Evolutionary conservation across 2,888 invertebrate genomes (phyloP).

Genomic region (Caenorhabditis sp.): DNA sequence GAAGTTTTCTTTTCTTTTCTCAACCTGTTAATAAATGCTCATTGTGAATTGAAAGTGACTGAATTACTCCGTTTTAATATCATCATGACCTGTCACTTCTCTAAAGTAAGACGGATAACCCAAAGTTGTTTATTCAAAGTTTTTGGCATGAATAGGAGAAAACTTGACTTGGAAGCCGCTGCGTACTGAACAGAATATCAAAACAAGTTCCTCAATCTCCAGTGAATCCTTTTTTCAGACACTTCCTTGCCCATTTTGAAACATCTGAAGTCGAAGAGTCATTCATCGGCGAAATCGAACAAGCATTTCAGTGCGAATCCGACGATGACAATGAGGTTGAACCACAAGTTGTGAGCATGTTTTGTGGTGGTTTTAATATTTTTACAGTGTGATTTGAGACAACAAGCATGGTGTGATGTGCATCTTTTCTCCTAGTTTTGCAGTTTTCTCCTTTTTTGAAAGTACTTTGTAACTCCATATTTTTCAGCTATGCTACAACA

Average conservation of each 20-base stretch:
- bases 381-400: constrained; percentile 1
- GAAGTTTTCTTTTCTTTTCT: neutral
- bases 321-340: constrained; percentile 55
- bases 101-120: no score
- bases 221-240: no score
- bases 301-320: constrained; percentile 42
- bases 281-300: constrained; percentile 45
- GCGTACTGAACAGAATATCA: neutral
- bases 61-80: no score
- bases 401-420: constrained; percentile 5
- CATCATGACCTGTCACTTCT: no score
- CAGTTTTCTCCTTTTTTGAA: no score
- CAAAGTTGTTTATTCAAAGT: no score
- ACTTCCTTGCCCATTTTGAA: constrained; percentile 57
- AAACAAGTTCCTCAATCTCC: no score
- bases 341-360: constrained; percentile 50
- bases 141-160: no score
- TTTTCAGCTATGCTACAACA: constrained; percentile 51
- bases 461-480: no score
- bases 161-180: no score
- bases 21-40: no score
- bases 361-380: constrained; percentile 30
- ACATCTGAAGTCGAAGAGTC: constrained; percentile 53
- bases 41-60: no score
- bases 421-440: neutral